These are phyloP conservation scores for Microplitis demolitor DNA, from an alignment of 1,140 invertebrate species.

Conservation along the genomic window DNA sequence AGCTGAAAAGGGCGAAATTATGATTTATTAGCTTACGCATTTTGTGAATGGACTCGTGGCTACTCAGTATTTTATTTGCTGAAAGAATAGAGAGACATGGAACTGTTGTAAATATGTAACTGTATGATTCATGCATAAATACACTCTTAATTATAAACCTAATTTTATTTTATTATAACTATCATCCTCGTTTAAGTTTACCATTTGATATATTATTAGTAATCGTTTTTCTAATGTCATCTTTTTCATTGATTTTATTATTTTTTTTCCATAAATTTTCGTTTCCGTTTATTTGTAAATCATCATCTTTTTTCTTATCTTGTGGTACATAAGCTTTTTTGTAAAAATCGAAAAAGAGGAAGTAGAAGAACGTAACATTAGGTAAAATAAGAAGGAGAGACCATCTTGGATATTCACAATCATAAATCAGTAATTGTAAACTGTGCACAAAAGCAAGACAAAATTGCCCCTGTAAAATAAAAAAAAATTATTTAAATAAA, in stretches of 20 bases:
- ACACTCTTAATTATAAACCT: background rate
- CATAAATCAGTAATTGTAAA: conserved; percentile 80
- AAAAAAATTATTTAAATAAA: conserved; percentile 25
- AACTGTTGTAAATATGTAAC: background rate
- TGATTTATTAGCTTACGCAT: too few relatives aligned
- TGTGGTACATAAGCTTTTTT: conserved; percentile 68
- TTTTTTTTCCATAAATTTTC: conserved; percentile 25
- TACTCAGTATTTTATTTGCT: too few relatives aligned
- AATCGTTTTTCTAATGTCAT: background rate
- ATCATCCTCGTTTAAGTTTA: conserved; percentile 26
- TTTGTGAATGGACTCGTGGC: too few relatives aligned
- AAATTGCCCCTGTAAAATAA: conserved; percentile 73
- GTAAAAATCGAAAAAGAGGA: conserved; percentile 80
- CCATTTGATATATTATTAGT: conserved; percentile 32
- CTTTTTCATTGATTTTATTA: conserved; percentile 8
- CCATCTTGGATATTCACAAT: conserved; percentile 83
- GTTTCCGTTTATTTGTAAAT: conserved; percentile 13
- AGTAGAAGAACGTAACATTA: conserved; percentile 81
- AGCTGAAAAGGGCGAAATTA: too few relatives aligned
- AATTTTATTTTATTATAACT: background rate
- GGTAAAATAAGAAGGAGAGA: conserved; percentile 74
- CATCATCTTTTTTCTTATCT: conserved; percentile 13
- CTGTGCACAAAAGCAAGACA: conserved; percentile 79
- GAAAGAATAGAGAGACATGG: too few relatives aligned
- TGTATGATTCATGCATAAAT: background rate